Conservation (phyloP, 30 jellyfish, hydroid and myxozoan genomes). For the Turritopsis dohrnii region DNA sequence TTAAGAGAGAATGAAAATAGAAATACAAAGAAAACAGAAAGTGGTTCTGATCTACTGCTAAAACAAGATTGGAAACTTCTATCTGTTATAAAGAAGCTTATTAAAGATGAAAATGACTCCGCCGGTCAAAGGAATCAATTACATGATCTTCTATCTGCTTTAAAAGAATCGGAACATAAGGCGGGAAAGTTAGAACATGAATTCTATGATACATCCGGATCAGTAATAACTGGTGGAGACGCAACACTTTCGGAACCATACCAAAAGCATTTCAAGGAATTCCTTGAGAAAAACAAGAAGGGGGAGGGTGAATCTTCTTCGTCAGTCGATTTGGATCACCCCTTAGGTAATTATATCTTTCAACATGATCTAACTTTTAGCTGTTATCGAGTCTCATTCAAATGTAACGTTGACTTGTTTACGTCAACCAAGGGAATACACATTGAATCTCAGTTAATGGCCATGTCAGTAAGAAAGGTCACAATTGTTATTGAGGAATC, state of each 20-base stretch:
- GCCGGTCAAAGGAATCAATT: background rate
- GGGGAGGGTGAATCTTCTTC: background rate
- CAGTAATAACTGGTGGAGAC: background rate
- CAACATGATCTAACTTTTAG: no score
- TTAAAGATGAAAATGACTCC: background rate
- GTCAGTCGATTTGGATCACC: background rate
- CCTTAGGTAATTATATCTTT: background rate
- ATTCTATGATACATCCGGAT: background rate
- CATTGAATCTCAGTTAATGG: no score
- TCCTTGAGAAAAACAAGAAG: conserved; percentile 6
- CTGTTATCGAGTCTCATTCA: no score
- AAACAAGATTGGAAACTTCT: conserved; percentile 13
- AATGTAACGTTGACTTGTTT: no score
- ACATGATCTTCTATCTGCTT: conserved; percentile 12
- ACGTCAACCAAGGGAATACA: no score
- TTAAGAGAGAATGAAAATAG: background rate
- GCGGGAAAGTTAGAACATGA: conserved; percentile 11
- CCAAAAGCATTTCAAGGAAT: conserved; percentile 17
- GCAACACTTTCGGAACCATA: conserved; percentile 8
- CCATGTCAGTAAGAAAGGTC: no score
- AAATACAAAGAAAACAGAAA: background rate
- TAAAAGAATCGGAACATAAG: background rate
- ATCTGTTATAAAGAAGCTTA: background rate
- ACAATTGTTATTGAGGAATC: no score
- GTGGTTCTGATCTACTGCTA: background rate